Base-by-base conservation (phyloP, 2,888 invertebrate species). In the Fragum fragum region DNA sequence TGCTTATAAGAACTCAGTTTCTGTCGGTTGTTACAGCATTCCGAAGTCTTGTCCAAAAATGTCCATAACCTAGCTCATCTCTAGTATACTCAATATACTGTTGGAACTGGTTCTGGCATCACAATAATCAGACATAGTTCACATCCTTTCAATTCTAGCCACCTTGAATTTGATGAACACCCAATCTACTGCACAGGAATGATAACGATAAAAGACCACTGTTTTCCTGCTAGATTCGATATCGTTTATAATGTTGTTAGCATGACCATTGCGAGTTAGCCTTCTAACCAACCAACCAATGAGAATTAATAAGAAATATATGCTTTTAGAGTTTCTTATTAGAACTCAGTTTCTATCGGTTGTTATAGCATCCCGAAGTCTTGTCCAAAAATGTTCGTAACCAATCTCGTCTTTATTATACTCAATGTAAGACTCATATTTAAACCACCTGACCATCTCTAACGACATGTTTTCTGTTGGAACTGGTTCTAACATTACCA, bases 131-230 rank as follows among this genome's bases (percentile, higher is more conserved):
- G 28, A 18, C 36, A 73, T 72, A 0, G 82, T 75, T 42, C 76
- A 82, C 14, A 82, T 76, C 61, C 82, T 82, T 57, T 87, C 87
- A 82, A 83, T 79, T 36, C 78, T 55, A 1, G 89, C 88, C 73
- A 86, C 84, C 21, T 85, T 76, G 23, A 89, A 83, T 76, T 90
- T n/a, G 89, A 63, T 86, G 87, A 63, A 87, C 74, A 79, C 89
- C 89, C 79, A 79, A 88, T 21, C 83, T 71, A 47, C 87, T 88
- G 9, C 74, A n/a, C 11, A 87, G 32, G 61, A 85, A 90, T 21
- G 29, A 42, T 11, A 57, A 39, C 9, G 87, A 21, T 47, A 55
- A 59, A 52, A 55, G n/a, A 39, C 39, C 16, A 66, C 36, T 28
- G 36, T 68, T 55, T 32, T 71, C 69, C 32, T 28, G 57, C 53